phyloP scores from a whole-genome alignment of 1,140 invertebrate genomes.

The Bombus waltoni region DNA sequence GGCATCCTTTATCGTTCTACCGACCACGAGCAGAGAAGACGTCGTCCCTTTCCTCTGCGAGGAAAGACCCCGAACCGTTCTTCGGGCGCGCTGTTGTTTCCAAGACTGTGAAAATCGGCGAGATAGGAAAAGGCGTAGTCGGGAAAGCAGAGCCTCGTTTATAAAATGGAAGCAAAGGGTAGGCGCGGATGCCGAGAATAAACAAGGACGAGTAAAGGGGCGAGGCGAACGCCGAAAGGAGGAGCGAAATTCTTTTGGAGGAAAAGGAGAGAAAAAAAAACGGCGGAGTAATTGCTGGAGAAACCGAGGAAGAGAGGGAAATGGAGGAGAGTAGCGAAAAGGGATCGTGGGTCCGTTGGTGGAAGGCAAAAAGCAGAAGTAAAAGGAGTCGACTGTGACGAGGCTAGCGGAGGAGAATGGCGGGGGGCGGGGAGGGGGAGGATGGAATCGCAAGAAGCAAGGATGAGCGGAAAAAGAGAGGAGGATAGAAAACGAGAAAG shows the following conservation, averaged over 20 bases:
- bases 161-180: not conserved
- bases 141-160: not conserved
- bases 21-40: not conserved
- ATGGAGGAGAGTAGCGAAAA: conserved; percentile 45
- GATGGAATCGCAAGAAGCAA: conserved; percentile 18
- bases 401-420: conserved; percentile 36
- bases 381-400: conserved; percentile 60
- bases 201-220: not conserved
- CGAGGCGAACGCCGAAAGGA: not conserved
- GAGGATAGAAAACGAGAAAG: no score
- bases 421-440: conserved; percentile 31
- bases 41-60: not conserved
- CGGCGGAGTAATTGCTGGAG: conserved; percentile 77
- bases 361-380: conserved; percentile 66
- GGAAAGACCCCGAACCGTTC: not conserved
- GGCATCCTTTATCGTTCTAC: not conserved
- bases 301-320: conserved; percentile 59
- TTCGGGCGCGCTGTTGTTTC: no score
- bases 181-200: not conserved
- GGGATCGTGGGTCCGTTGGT: conserved; percentile 51
- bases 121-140: not conserved
- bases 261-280: conserved; percentile 56
- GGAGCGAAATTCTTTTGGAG: conserved; percentile 66
- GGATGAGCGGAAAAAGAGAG: not conserved
- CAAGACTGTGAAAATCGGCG: not conserved